phyloP scores from a whole-genome alignment of 2,888 invertebrate species.

The Stenodera caucasica region DNA sequence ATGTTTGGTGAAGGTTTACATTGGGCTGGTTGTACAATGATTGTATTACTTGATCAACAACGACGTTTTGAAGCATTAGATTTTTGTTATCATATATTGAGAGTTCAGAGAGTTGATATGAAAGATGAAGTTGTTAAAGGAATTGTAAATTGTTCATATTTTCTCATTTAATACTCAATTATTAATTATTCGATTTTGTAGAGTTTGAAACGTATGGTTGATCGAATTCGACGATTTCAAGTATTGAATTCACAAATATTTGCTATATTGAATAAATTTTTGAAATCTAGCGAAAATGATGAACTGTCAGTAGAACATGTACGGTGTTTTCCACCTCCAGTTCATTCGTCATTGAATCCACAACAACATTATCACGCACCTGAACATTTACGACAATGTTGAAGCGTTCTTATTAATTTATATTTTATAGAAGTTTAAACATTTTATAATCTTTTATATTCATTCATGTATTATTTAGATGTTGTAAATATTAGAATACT shows the following conservation, averaged over 20 bases:
- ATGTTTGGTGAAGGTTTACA: slow-evolving; percentile 97
- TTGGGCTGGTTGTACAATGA: slow-evolving; percentile 98
- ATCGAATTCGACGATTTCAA: slow-evolving; percentile 95
- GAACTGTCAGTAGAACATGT: slow-evolving; percentile 93
- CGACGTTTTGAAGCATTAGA: slow-evolving; percentile 95
- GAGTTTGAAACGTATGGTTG: slow-evolving; percentile 96
- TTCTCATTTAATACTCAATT: slow-evolving; percentile 11
- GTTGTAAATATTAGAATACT: slow-evolving; percentile 1
- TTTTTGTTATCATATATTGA: slow-evolving; percentile 96
- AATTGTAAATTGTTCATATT: slow-evolving; percentile 67
- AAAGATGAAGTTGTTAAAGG: slow-evolving; percentile 95
- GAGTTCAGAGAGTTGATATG: slow-evolving; percentile 94
- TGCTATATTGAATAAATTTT: slow-evolving; percentile 91
- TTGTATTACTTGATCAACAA: slow-evolving; percentile 93
- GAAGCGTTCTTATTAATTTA: slow-evolving; percentile 22
- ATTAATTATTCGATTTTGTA: slow-evolving; percentile 53
- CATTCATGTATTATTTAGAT: slow-evolving; percentile 5
- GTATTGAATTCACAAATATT: slow-evolving; percentile 98
- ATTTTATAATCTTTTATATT: slow-evolving; percentile 34
- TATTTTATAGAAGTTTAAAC: slow-evolving; percentile 29
- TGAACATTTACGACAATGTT: slow-evolving; percentile 59
- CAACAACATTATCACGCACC: slow-evolving; percentile 63
- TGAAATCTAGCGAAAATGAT: slow-evolving; percentile 82
- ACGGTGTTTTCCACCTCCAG: slow-evolving; percentile 94
- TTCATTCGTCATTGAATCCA: slow-evolving; percentile 71